Base-by-base conservation (phyloP, 2,888 invertebrate genomes). In the Erynnis tages region DNA sequence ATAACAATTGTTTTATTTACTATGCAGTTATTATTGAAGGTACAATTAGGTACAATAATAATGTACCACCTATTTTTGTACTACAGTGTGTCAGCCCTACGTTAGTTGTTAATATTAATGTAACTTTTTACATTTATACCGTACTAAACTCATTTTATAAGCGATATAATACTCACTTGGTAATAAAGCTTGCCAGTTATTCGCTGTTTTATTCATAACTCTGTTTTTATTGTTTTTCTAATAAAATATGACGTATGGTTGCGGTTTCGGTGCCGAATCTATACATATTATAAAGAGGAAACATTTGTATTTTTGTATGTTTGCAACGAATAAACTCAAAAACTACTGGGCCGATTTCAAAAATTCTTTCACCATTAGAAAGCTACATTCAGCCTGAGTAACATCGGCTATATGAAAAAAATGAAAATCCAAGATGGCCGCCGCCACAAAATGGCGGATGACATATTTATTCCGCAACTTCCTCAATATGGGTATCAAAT, bases 171-270 rank as follows among this genome's bases (percentile, higher is more conserved):
- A 62, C 59, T 63, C 56, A 56, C 45, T 40, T 47, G 54, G 54
- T 53, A 61, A 63, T 63, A 63, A 63, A 63, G 58, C 58, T 63
- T 63, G 61, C 61, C 58, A 57, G 54, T 58, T 40, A 58, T 34
- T 34, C 43, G 30, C 32, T 49, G 5, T 49, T 49, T 49, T 49
- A 43, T 49, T 49, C 34, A 49, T 34, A 49, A 25, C 21, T 25
- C 49, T 41, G 41, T 49, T 49, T 49, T 49, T 49, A 49, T 49
- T 43, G 34, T 43, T 43, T 49, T 27, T 17, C 49, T 41, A 41
- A 41, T 49, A 43, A 49, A 49, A 49, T 32, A 40, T 40, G 49
- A 17, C n/a, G 34, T 13, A 8, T 7, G 14, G 10, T 41, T 17
- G 27, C 3, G 21, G 23, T 19, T 25, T 37, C 21, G 38, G 13